Base-by-base conservation (phyloP, 2,888 invertebrate genomes). In the Drosophila longiperda region DNA sequence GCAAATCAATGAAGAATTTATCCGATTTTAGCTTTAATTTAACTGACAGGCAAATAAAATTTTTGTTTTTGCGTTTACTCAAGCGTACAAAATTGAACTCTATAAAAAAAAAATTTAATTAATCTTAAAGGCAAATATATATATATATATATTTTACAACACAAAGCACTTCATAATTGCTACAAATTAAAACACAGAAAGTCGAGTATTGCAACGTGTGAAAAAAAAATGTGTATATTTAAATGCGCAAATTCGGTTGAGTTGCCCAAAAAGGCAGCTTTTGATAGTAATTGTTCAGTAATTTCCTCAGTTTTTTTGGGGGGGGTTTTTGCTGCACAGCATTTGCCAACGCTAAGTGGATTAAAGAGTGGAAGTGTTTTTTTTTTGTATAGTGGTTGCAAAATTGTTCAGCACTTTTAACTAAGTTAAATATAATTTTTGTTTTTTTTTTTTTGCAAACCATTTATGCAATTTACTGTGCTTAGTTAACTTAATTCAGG, bases 181-280 rank as follows among this genome's bases (percentile, higher is more conserved):
- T 53, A 36, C 38, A 75, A 80, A 85, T 85, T 70, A 55, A 77
- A 82, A 66, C 58, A n/a, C 59, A 68, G 59, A 74, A 67, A 65
- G 53, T 53, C 12, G 6, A 23, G 40, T 12, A 20, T 62, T 34
- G 32, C 49, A 33, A 48, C 45, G 23, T 23, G 15, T 8, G 20
- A 23, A 34, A 17, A 50, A 36, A 62, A 66, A 52, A 54, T 48
- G 34, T 26, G 40, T 45, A 33, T 50, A 62, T 66, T 53, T 38
- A n/a, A 57, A 65, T 65, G n/a, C 38, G 12, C 38, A 49, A 52
- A 73, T 49, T 53, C 48, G 63, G 42, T 71, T 55, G 26, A 49
- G 61, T 36, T 66, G 23, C 34, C 11, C 38, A 23, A 33, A 34
- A 34, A 32, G 29, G 17, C 53, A 29, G 36, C 50, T 40, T 32